Evolutionary conservation across 2,113 vertebrate species (phyloP), one percentile per base, ranked within the genome.

Genomic region (Solea senegalensis): DNA sequence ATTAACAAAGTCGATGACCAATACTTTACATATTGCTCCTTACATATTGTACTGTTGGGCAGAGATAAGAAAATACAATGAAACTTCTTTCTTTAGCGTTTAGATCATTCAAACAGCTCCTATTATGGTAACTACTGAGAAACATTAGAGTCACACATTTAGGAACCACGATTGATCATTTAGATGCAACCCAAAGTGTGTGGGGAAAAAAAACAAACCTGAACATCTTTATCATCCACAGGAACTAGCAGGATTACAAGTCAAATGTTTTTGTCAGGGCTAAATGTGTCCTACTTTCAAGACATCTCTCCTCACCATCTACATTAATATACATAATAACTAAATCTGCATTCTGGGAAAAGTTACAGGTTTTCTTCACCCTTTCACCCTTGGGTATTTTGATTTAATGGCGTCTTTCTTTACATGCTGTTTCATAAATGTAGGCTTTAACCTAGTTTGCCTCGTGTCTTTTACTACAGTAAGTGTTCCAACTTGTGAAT

Each of bases 201-300:
- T 21, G 21, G 21, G 21, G 21, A 21, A 21, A 21, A 21, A 21
- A 21, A 21, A 21, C 1, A 21, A 21, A 21, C 21, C 21, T 21
- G 21, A 21, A 21, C 21, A 21, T 21, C 21, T 21, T 21, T 21
- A 21, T 21, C 21, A 21, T 48, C 46, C 12, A 14, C 13, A 8
- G 48, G 15, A 50, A 8, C 48, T 50, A 0, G 7, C 26, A 54
- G 52, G 21, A 21, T 21, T 1, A 21, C 21, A 13, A 54, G 26
- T 54, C 11, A 54, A 12, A 54, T 7, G 53, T 28, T 54, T 11
- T 14, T 9, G 9, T 45, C 1, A 3, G 5, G 51, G 48, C n/a
- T 41, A 9, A 45, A 62, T 46, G 27, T 57, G 52, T 52, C n/a
- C n/a, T n/a, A 27, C 9, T 68, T 57, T 57, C 16, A 51, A 59